A percentile compares a stretch with the other conserved stretches of the same genome.
Conservation (phyloP, 2,113 vertebrate species). For the Falcunculus frontatus region DNA sequence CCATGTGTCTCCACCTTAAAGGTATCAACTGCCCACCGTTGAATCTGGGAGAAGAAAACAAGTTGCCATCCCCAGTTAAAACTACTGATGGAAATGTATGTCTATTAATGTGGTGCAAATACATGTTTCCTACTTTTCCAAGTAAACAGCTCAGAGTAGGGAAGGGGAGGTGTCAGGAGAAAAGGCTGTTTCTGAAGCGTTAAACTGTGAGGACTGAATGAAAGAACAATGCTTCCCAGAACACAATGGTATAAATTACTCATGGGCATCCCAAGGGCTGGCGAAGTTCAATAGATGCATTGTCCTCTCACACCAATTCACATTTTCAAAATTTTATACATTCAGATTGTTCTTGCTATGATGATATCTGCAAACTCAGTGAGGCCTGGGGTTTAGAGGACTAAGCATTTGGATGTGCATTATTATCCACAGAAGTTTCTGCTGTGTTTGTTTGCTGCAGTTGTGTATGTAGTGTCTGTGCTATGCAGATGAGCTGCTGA, state of each 20-base stretch:
- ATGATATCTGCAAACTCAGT: background rate
- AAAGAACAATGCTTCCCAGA: conserved; percentile 59
- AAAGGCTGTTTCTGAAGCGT: conserved; percentile 10
- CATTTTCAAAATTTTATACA: background rate
- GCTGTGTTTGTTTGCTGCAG: background rate
- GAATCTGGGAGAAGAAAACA: background rate
- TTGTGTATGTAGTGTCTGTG: background rate
- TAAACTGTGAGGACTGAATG: background rate
- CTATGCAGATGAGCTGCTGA: conserved; percentile 13
- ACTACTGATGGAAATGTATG: background rate
- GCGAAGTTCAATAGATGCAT: background rate
- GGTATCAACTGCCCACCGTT: accelerated
- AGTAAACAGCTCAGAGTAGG: background rate
- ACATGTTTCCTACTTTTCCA: background rate
- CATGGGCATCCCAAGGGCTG: conserved; percentile 17
- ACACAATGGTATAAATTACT: conserved; percentile 61
- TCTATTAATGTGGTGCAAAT: background rate
- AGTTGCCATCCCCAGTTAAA: background rate
- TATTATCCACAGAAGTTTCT: background rate
- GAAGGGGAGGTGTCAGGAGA: background rate
- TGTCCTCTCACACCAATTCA: conserved; percentile 30
- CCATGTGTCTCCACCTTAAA: background rate
- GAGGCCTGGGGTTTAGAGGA: background rate
- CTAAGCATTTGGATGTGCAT: background rate
- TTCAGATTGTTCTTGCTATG: background rate